A percentile compares a stretch with the other conserved stretches of the same genome.
These are phyloP conservation scores for Zosterops borbonicus DNA, from an alignment of 2,113 vertebrate genomes.

Conservation along the genomic window DNA sequence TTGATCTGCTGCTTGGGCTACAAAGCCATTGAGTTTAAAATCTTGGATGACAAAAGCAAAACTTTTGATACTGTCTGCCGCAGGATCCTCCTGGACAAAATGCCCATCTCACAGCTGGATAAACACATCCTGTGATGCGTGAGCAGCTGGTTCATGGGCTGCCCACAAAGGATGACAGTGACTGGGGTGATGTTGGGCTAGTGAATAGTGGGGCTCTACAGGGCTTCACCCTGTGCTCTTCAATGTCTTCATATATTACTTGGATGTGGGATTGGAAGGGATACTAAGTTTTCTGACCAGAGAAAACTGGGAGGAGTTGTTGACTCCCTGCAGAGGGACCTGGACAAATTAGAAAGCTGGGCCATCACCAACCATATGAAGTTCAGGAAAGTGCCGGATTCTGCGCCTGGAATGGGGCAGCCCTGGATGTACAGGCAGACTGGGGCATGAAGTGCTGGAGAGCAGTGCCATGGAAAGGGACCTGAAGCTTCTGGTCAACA, in stretches of 20 bases:
- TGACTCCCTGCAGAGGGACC: neutral
- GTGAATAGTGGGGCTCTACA: neutral
- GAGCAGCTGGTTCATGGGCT: neutral
- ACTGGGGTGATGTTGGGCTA: neutral
- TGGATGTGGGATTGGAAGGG: neutral
- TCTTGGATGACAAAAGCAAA: too few species aligned
- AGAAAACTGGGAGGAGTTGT: neutral
- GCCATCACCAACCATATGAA: too few species aligned
- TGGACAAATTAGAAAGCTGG: neutral
- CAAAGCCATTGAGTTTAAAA: too few species aligned
- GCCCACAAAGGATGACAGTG: neutral
- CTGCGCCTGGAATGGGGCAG: neutral
- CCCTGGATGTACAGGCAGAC: neutral
- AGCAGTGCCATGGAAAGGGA: neutral
- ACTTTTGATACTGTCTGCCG: neutral
- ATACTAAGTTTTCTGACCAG: neutral
- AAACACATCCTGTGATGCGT: neutral
- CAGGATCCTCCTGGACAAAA: too few species aligned
- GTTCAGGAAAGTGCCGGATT: neutral
- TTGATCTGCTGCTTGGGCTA: too few species aligned
- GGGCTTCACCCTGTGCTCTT: neutral
- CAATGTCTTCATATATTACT: neutral
- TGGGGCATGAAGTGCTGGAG: neutral
- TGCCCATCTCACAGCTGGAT: too few species aligned
- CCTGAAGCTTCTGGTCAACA: neutral